A percentile compares a stretch with the other conserved stretches of the same genome.
These are phyloP conservation scores for Drosophila murphyi DNA, from an alignment of 1,140 invertebrate genomes.

Conservation along the genomic window DNA sequence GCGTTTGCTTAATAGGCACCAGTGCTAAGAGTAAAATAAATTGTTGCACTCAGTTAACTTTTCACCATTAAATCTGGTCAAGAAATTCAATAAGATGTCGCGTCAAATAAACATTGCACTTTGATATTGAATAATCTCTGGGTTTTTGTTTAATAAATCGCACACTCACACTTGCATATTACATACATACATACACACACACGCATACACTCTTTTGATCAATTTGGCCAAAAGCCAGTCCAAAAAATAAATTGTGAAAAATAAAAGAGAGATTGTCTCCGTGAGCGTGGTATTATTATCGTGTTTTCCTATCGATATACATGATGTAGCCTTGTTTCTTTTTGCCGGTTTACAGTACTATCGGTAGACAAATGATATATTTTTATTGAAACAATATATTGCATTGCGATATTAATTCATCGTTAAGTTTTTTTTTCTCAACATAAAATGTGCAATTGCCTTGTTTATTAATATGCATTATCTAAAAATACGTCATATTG, in stretches of 20 bases:
- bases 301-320: constrained; percentile 26
- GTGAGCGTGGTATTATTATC: constrained; percentile 42
- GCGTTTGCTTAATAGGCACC: not conserved
- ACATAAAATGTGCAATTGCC: not conserved
- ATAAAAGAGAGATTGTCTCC: constrained; percentile 41
- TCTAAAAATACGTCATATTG: constrained; percentile 5
- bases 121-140: constrained; percentile 52
- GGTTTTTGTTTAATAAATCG: constrained; percentile 51
- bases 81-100: constrained; percentile 12
- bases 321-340: constrained; percentile 15
- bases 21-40: not conserved
- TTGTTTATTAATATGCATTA: no score
- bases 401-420: no score
- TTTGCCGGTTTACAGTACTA: constrained; percentile 21
- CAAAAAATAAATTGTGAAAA: constrained; percentile 56
- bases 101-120: constrained; percentile 33
- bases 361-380: constrained; percentile 9
- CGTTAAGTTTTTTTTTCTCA: not conserved
- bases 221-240: constrained; percentile 56
- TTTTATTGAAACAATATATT: not conserved
- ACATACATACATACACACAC: not conserved
- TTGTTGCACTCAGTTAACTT: not conserved
- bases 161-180: constrained; percentile 21
- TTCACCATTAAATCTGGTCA: constrained; percentile 4
- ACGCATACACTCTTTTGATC: constrained; percentile 28